Evolutionary conservation across 2,113 vertebrate species (phyloP).

Genomic region (Neolamprologus toae): DNA sequence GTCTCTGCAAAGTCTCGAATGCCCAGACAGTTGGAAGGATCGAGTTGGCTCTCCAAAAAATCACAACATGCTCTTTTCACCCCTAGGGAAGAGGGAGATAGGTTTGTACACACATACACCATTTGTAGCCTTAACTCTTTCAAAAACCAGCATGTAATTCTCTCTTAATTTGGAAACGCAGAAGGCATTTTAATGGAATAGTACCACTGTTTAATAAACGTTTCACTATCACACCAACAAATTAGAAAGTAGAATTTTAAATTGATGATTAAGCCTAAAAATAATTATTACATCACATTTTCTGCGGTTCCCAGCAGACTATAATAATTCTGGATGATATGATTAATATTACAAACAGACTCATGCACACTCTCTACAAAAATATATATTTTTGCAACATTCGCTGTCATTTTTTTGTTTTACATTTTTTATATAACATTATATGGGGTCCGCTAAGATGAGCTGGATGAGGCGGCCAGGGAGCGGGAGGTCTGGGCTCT

Average conservation of each 20-base stretch:
- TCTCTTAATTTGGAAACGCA: neutral
- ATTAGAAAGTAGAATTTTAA: neutral
- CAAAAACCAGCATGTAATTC: neutral
- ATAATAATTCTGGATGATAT: neutral
- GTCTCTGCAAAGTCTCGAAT: slow-evolving; percentile 99
- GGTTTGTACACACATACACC: neutral
- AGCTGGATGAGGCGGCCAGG: neutral
- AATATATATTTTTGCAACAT: neutral
- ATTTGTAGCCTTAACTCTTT: neutral
- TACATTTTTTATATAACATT: neutral
- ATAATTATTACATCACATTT: neutral
- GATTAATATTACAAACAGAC: neutral
- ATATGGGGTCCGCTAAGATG: neutral
- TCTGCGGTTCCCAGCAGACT: neutral
- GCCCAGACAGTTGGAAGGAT: slow-evolving; percentile 97
- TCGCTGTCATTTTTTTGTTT: neutral
- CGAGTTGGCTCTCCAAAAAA: slow-evolving; percentile 94
- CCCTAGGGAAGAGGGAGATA: slow-evolving; percentile 68
- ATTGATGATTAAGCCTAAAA: neutral
- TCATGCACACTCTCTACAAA: neutral
- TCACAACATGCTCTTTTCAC: slow-evolving; percentile 98
- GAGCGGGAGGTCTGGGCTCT: neutral
- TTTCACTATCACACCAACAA: neutral
- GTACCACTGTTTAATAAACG: neutral
- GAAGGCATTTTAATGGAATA: neutral